phyloP scores from a whole-genome alignment of 1,140 invertebrate species.

The Dreissena rostriformis region DNA sequence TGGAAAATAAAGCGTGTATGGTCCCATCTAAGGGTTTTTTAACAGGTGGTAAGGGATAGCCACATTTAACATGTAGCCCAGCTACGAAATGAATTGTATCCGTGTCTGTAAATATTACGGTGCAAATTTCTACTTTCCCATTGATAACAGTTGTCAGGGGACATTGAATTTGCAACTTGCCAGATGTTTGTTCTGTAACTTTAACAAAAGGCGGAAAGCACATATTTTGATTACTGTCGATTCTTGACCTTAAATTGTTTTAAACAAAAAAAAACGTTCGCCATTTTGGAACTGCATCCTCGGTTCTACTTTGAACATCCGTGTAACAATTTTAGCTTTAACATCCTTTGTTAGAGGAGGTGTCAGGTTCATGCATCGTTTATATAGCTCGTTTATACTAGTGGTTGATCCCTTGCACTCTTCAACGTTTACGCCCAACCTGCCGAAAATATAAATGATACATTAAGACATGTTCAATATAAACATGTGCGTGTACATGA shows the following conservation, averaged over 20 bases:
- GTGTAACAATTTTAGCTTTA: background rate
- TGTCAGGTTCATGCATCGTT: background rate
- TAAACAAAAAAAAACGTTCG: background rate
- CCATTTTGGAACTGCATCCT: background rate
- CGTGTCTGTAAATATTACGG: background rate
- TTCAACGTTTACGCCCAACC: background rate
- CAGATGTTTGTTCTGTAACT: background rate
- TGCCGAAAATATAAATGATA: no score
- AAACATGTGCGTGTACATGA: no score
- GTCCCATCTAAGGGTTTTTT: constrained; percentile 19
- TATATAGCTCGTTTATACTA: constrained; percentile 9
- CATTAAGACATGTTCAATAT: no score
- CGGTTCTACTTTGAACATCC: constrained; percentile 17
- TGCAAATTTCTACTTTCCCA: constrained; percentile 2
- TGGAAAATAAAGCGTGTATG: background rate
- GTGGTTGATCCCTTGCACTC: background rate
- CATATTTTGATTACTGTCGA: background rate
- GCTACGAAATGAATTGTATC: background rate
- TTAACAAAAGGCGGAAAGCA: constrained; percentile 7
- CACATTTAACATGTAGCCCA: background rate
- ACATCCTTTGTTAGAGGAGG: constrained; percentile 1
- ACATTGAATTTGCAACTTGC: constrained; percentile 4
- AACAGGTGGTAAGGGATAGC: background rate
- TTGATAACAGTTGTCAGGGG: background rate
- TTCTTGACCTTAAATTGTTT: background rate